phyloP scores from a whole-genome alignment of 1,140 invertebrate genomes.

The Steinernema khuongi region DNA sequence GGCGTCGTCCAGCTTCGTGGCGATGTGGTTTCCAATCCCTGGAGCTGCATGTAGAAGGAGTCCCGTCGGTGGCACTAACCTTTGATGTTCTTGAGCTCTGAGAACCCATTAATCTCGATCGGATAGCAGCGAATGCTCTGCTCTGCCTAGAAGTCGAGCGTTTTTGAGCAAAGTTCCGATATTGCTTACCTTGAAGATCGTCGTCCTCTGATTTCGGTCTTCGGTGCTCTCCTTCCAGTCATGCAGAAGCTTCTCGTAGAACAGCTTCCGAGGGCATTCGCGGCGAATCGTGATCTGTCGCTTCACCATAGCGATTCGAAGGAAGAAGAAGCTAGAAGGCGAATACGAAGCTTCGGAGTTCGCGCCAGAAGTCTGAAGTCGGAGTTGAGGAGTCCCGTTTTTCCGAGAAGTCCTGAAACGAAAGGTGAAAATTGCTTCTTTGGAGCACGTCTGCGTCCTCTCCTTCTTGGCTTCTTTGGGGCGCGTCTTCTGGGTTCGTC shows the following conservation, averaged over 20 bases:
- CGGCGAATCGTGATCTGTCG: constrained; percentile 32
- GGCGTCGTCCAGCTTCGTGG: constrained; percentile 42
- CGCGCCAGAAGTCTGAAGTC: neutral
- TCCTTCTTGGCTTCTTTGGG: too few relatives aligned
- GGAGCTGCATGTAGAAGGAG: constrained; percentile 12
- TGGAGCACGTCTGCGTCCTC: too few relatives aligned
- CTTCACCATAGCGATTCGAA: neutral
- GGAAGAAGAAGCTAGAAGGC: neutral
- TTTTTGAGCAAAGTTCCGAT: too few relatives aligned
- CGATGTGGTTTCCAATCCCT: constrained; percentile 54
- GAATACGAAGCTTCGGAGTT: neutral
- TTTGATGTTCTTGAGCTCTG: constrained; percentile 43
- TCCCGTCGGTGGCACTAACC: constrained; percentile 19
- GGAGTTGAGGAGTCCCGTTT: neutral
- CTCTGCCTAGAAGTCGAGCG: too few relatives aligned
- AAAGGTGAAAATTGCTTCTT: too few relatives aligned
- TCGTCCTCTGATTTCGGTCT: constrained; percentile 29
- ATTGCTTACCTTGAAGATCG: constrained; percentile 37
- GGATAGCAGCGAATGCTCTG: constrained; percentile 43
- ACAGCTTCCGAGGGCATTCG: constrained; percentile 43
- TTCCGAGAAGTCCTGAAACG: neutral
- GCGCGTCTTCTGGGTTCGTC: too few relatives aligned
- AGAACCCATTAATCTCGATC: constrained; percentile 40
- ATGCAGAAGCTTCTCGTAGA: constrained; percentile 41
- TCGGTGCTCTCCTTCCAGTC: constrained; percentile 51